Base-by-base conservation (phyloP, 2,888 invertebrate genomes). In the Napeogenes sylphis region DNA sequence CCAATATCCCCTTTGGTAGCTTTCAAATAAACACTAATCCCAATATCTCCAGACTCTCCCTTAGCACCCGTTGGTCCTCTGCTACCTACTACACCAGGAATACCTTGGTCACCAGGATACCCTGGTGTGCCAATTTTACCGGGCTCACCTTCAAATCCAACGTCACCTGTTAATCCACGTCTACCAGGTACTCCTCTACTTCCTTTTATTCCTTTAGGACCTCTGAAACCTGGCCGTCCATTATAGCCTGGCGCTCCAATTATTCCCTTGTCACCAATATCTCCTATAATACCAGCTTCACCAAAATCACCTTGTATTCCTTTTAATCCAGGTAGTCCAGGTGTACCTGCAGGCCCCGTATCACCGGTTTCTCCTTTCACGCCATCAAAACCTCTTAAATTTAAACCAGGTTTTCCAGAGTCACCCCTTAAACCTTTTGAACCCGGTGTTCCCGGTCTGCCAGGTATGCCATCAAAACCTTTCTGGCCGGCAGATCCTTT, bases 331-430 rank as follows among this genome's bases (percentile, higher is more conserved):
- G 75, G 72, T 70, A 78, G 80, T 55, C 91, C 93, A 62, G 80
- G 78, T 66, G 68, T 77, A 62, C 95, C 95, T 3, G 84, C 76
- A 14, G 91, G 85, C 69, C 96, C 95, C 55, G 83, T 77, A n/a
- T 91, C 85, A 69, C 96, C 96, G 56, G 83, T 87, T 59, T 88
- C 83, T 62, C 96, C 96, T 73, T 92, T 93, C 32, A 75, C 63
- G 2, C 94, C 94, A 13, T 73, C 67, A 14, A 92, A 92, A 71
- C 93, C 91, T 45, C 64, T 66, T 54, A 74, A 67, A 61, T 95
- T 95, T 70, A 84, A 85, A 12, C 92, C 92, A 46, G 77, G 68
- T 72, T 67, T 67, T 60, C 94, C 94, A 3, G 55, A 45, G 30
- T 93, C 93, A 46, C 95, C 95, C 77, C 93, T 92, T 63, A 90